phyloP scores from a whole-genome alignment of 2,888 invertebrate species.

The Altica lythri region DNA sequence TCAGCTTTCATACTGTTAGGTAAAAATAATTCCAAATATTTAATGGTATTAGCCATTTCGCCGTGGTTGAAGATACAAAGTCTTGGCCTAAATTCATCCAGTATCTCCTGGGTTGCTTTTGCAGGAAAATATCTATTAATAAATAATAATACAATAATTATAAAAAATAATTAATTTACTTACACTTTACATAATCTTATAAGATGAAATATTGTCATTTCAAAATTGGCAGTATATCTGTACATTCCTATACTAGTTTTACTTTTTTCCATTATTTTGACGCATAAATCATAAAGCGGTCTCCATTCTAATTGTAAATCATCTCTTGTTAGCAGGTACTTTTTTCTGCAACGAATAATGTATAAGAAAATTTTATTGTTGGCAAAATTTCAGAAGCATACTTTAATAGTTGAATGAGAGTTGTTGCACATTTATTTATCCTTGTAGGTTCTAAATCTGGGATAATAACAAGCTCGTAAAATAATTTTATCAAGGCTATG shows the following conservation, averaged over 20 bases:
- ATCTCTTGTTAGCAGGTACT: slow-evolving; percentile 72
- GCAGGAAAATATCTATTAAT: slow-evolving; percentile 69
- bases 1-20: slow-evolving; percentile 71
- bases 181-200: slow-evolving; percentile 52
- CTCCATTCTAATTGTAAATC: slow-evolving; percentile 86
- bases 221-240: slow-evolving; percentile 51
- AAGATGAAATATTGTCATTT: slow-evolving; percentile 46
- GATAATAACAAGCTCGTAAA: slow-evolving; percentile 76
- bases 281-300: slow-evolving; percentile 75
- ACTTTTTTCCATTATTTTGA: slow-evolving; percentile 63
- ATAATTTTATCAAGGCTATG: slow-evolving; percentile 76
- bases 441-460: slow-evolving; percentile 78
- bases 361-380: background rate
- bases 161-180: slow-evolving; percentile 28
- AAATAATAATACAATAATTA: background rate
- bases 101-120: slow-evolving; percentile 80
- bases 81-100: slow-evolving; percentile 79
- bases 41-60: slow-evolving; percentile 59
- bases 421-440: slow-evolving; percentile 71
- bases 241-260: slow-evolving; percentile 65
- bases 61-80: slow-evolving; percentile 74
- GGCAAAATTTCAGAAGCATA: slow-evolving; percentile 58
- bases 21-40: slow-evolving; percentile 73
- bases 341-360: slow-evolving; percentile 73
- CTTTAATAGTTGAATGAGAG: slow-evolving; percentile 74